These are phyloP conservation scores for Seira musarum DNA, from an alignment of 2,888 invertebrate genomes.

Conservation along the genomic window DNA sequence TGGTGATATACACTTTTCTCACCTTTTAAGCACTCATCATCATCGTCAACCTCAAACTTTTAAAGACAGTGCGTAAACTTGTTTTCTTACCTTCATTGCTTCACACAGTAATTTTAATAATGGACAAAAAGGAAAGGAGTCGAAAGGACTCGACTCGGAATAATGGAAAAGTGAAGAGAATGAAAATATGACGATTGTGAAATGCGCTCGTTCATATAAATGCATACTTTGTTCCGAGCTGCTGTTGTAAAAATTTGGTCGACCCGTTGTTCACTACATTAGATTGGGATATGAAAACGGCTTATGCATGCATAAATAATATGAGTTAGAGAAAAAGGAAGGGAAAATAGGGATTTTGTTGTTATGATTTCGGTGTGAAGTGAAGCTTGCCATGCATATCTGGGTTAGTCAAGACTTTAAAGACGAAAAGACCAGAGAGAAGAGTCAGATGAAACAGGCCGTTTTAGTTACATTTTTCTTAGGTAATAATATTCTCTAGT, in stretches of 20 bases:
- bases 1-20: slow-evolving; percentile 1
- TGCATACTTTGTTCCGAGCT: not conserved
- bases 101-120: slow-evolving; percentile 7
- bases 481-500: not conserved
- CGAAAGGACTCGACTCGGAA: too few species aligned
- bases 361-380: slow-evolving; percentile 9
- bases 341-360: slow-evolving; percentile 4
- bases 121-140: not conserved
- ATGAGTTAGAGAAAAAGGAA: not conserved
- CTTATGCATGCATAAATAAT: slow-evolving; percentile 15
- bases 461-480: not conserved
- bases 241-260: not conserved
- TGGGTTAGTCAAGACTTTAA: not conserved
- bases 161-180: not conserved
- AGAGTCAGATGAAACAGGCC: slow-evolving; percentile 6
- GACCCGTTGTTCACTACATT: not conserved
- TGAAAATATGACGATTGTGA: slow-evolving; percentile 5
- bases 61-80: slow-evolving; percentile 7
- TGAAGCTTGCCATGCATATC: slow-evolving; percentile 11
- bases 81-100: slow-evolving; percentile 12
- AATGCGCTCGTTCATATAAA: not conserved
- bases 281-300: not conserved
- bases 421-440: not conserved
- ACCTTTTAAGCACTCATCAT: slow-evolving; percentile 15
- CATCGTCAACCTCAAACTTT: not conserved